Evolutionary conservation across 2,113 vertebrate species (phyloP).

Genomic region (Sinocyclocheilus rhinocerous): DNA sequence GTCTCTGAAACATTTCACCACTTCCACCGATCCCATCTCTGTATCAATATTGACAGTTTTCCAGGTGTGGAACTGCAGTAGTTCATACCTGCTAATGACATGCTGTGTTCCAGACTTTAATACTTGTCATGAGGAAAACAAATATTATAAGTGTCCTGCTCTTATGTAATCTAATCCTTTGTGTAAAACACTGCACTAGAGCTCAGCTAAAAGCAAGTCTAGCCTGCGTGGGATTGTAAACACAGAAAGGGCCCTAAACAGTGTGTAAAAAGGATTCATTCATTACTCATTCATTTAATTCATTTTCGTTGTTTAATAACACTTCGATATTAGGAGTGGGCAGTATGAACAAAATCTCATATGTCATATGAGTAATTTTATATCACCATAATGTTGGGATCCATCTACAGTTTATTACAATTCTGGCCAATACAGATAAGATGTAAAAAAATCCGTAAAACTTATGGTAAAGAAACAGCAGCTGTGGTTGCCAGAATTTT

Average conservation of each 20-base stretch:
- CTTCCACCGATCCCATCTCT: neutral
- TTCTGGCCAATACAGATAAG: neutral
- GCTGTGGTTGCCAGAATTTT: too few species aligned
- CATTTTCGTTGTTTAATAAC: neutral
- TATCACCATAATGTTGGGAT: neutral
- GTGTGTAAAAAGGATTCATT: conserved; percentile 14
- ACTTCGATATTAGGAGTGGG: neutral
- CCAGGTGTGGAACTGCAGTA: neutral
- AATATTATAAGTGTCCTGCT: conserved; percentile 33
- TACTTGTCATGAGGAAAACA: conserved; percentile 37
- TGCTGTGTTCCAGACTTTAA: conserved; percentile 31
- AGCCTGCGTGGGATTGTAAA: neutral
- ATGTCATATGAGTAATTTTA: neutral
- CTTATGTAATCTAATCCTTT: conserved; percentile 54
- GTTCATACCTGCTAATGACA: neutral
- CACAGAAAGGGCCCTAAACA: neutral
- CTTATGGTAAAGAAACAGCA: too few species aligned
- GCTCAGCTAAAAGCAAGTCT: neutral
- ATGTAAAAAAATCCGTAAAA: too few species aligned
- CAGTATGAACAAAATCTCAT: neutral
- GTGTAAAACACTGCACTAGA: neutral
- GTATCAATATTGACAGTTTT: conserved; percentile 13
- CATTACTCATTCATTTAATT: neutral
- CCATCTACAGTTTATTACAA: neutral
- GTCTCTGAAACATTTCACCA: neutral